Evolutionary conservation across 2,113 vertebrate genomes (phyloP).

Genomic region (Channa argus): DNA sequence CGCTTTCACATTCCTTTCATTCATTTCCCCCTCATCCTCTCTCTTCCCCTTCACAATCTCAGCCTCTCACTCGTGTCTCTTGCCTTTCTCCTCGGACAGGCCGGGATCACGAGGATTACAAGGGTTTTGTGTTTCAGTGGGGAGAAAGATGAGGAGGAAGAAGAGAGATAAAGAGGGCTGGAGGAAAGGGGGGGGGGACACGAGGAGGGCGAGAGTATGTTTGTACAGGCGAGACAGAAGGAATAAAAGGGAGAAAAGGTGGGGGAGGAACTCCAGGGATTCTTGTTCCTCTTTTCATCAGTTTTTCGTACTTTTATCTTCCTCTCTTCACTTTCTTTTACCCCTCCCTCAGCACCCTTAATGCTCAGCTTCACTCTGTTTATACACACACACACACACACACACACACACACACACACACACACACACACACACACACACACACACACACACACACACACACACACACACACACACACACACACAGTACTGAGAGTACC

Average conservation of each 20-base stretch:
- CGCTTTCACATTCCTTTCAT: slow-evolving; percentile 25
- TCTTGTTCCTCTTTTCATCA: slow-evolving; percentile 60
- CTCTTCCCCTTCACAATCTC: not conserved
- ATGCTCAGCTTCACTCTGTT: slow-evolving; percentile 31
- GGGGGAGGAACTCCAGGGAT: slow-evolving; percentile 48
- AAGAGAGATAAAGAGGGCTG: slow-evolving; percentile 64
- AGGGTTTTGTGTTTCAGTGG: slow-evolving; percentile 76
- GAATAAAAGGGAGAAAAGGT: slow-evolving; percentile 31
- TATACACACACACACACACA: slow-evolving; percentile 14
- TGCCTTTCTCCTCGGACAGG: slow-evolving; percentile 54
- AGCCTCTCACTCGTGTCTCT: slow-evolving; percentile 6
- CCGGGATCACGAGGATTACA: slow-evolving; percentile 70
- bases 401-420: too few species aligned
- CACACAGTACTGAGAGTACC: slow-evolving; percentile 21
- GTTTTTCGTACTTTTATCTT: slow-evolving; percentile 50
- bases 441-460: slow-evolving; percentile 17
- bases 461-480: slow-evolving; percentile 15
- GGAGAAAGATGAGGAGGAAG: slow-evolving; percentile 69
- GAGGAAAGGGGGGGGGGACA: not conserved
- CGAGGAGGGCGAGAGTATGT: slow-evolving; percentile 28
- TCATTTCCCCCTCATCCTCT: not conserved
- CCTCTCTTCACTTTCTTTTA: slow-evolving; percentile 12
- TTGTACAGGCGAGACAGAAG: slow-evolving; percentile 35
- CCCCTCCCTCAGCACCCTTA: slow-evolving; percentile 5
- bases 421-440: slow-evolving; percentile 16